Conservation (phyloP, 2,888 invertebrate species). For the Hyalella azteca region DNA sequence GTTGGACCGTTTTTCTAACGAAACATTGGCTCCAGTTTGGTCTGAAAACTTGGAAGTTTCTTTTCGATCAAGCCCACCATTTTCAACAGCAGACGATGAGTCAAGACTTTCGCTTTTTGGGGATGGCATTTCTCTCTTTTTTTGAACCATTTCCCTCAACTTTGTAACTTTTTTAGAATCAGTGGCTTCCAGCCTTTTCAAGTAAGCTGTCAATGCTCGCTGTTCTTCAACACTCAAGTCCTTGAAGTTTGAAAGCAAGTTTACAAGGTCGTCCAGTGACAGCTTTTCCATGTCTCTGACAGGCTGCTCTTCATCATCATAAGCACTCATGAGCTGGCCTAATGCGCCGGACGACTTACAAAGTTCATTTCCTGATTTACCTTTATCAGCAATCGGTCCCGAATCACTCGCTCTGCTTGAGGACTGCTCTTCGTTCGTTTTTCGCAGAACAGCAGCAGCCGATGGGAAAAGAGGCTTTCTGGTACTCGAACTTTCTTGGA, state of each 20-base stretch:
- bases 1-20: too few species aligned
- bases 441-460: background rate
- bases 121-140: conserved; percentile 35
- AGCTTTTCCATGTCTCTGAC: conserved; percentile 63
- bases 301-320: conserved; percentile 58
- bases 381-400: too few species aligned
- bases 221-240: conserved; percentile 82
- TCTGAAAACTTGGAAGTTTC: too few species aligned
- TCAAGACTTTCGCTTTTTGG: too few species aligned
- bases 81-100: too few species aligned
- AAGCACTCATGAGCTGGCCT: conserved; percentile 60
- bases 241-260: conserved; percentile 79
- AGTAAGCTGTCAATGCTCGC: conserved; percentile 78
- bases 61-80: too few species aligned
- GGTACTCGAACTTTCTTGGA: background rate
- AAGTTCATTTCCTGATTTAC: background rate
- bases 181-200: conserved; percentile 79
- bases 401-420: background rate
- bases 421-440: background rate
- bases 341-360: conserved; percentile 49
- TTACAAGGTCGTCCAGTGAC: conserved; percentile 80
- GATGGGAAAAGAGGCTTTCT: conserved; percentile 14
- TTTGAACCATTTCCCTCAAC: conserved; percentile 48
- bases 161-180: conserved; percentile 74
- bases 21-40: too few species aligned